phyloP scores from a whole-genome alignment of 2,797 vertebrate genomes.

The Chelon auratus region DNA sequence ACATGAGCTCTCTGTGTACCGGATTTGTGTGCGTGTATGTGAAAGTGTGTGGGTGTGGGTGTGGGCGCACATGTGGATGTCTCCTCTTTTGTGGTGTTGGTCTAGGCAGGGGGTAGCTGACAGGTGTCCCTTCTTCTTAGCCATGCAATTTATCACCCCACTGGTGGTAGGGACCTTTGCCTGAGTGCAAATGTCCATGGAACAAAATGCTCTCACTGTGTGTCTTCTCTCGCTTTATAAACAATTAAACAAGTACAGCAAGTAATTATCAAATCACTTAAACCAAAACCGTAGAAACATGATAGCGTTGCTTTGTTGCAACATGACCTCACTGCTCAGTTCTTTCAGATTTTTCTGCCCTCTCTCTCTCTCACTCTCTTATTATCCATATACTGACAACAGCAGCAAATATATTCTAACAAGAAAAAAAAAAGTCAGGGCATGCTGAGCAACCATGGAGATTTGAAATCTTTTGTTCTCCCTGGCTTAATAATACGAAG shows the following conservation, averaged over 20 bases:
- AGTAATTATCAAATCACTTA: constrained; percentile 26
- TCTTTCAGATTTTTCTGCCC: not conserved
- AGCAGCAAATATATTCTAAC: constrained; percentile 54
- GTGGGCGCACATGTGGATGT: constrained; percentile 31
- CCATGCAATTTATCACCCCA: constrained; percentile 83
- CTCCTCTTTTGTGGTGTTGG: constrained; percentile 51
- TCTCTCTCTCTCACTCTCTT: constrained; percentile 22
- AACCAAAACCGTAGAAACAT: constrained; percentile 18
- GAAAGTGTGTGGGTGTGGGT: constrained; percentile 8
- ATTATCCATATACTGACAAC: constrained; percentile 50
- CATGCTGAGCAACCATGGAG: constrained; percentile 65
- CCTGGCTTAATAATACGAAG: constrained; percentile 68
- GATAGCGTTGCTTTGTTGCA: constrained; percentile 8
- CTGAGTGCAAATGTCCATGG: constrained; percentile 48
- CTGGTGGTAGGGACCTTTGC: constrained; percentile 74
- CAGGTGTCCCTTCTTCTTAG: constrained; percentile 84
- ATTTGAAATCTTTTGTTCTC: constrained; percentile 74
- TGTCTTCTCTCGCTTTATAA: constrained; percentile 13
- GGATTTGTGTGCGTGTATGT: constrained; percentile 30
- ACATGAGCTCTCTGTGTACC: constrained; percentile 48
- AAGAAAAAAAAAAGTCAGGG: constrained; percentile 49
- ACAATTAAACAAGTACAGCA: constrained; percentile 39
- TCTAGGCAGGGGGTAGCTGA: constrained; percentile 69
- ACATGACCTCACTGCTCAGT: constrained; percentile 12
- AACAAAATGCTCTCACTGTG: constrained; percentile 31